A percentile compares a stretch with the other conserved stretches of the same genome.
Evolutionary conservation across 2,113 vertebrate genomes (phyloP).

Genomic region (Phalacrocorax brasilianus): DNA sequence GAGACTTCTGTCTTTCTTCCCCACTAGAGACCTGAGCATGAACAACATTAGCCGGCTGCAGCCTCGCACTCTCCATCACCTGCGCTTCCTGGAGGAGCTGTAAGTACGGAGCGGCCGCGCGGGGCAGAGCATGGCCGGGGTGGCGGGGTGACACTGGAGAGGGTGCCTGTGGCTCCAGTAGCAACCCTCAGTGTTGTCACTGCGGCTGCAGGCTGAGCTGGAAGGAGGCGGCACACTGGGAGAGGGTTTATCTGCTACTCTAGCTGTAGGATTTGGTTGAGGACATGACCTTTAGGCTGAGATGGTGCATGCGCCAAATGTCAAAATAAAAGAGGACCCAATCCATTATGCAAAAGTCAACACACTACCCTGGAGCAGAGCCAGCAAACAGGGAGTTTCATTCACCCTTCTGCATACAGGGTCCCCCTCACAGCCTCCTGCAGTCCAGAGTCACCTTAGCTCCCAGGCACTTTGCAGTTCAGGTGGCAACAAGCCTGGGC

Average conservation of each 20-base stretch:
- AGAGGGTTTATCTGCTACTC: not conserved
- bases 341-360: not conserved
- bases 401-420: not conserved
- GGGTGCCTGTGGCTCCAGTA: not conserved
- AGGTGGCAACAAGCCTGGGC: not conserved
- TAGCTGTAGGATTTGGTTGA: not conserved
- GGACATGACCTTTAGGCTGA: not conserved
- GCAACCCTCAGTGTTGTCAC: not conserved
- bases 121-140: rapidly evolving
- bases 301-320: not conserved
- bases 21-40: slow-evolving; percentile 91
- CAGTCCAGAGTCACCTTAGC: not conserved
- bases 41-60: slow-evolving; percentile 92
- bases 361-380: not conserved
- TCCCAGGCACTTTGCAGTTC: rapidly evolving
- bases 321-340: not conserved
- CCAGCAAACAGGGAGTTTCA: not conserved
- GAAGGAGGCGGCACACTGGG: not conserved
- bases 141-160: not conserved
- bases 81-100: slow-evolving; percentile 93
- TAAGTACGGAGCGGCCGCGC: slow-evolving; percentile 71
- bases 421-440: not conserved
- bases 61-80: slow-evolving; percentile 80
- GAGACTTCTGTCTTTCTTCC: not conserved
- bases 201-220: not conserved